Evolutionary conservation across 2,888 invertebrate genomes (phyloP), one percentile per base, ranked within the genome.

Genomic region (Caenorhabditis sulstoni): DNA sequence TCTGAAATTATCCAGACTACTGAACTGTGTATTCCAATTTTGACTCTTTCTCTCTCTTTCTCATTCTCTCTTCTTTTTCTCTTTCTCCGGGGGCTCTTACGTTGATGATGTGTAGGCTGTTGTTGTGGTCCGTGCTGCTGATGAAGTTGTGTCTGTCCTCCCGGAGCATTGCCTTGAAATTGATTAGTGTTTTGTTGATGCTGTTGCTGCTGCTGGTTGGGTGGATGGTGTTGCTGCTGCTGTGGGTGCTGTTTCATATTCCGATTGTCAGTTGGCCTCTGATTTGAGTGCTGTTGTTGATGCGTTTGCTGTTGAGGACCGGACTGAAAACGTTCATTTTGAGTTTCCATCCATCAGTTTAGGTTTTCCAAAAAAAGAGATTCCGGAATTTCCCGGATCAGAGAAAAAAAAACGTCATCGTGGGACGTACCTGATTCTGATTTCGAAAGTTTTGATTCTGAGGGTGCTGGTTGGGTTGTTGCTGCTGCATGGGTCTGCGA

Each of bases 201-300:
- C 88, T 90, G 90, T 5, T 50, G 64, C 49, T 75, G 68, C 16
- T 52, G 68, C 89, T 90, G 90, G 50, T 86, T 88, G 73, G 90
- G 41, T 12, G 49, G 55, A 3, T 53, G 79, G 4, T 35, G 65
- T n/a, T 70, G 55, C 20, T 66, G 66, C n/a, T 76, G 41, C 11
- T 61, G 79, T 5, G 39, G 65, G 12, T 71, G 57, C 22, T 67
- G 67, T 12, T 76, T 64, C 52, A 57, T 64, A 22, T 49, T 73
- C 44, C 73, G 66, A 61, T 45, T 53, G 16, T 74, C 65, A 66
- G 59, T 65, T 18, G 59, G 47, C 20, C 61, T 59, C 23, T 70
- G 76, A 50, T 76, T 70, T 47, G 55, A 58, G 37, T 55, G 29
- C 12, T 58, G 52, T 41, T 74, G 73, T 22, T 49, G 45, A 45